phyloP scores from a whole-genome alignment of 2,113 vertebrate species.

The Alectura lathami region DNA sequence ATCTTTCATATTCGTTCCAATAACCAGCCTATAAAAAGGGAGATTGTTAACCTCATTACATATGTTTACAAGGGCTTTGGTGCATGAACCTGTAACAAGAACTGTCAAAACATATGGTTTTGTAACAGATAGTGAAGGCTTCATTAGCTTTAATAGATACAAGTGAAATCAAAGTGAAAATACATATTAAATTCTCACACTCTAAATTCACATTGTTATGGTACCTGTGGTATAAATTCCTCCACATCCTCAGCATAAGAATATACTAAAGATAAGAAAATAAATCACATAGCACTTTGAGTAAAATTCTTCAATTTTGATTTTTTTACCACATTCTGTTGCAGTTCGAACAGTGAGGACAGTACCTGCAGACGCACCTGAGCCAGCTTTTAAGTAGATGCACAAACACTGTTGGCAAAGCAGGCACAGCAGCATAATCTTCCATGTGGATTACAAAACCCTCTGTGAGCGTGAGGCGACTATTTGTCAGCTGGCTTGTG shows the following conservation, averaged over 20 bases:
- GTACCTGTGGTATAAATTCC: not conserved
- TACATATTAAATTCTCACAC: not conserved
- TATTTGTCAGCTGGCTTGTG: not conserved
- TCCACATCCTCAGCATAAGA: not conserved
- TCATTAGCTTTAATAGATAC: not conserved
- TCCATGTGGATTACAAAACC: not conserved
- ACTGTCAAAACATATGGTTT: not conserved
- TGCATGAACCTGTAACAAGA: not conserved
- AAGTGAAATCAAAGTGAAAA: not conserved
- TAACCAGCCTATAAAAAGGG: constrained; percentile 91
- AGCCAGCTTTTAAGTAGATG: not conserved
- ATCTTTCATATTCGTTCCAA: constrained; percentile 97
- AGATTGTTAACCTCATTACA: constrained; percentile 63
- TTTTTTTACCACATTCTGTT: not conserved
- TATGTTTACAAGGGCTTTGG: not conserved
- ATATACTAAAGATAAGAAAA: not conserved
- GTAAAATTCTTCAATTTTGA: not conserved
- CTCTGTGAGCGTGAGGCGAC: not conserved
- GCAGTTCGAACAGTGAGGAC: not conserved
- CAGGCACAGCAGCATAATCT: not conserved
- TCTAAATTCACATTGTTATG: not conserved
- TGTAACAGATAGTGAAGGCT: not conserved
- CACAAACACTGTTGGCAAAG: not conserved
- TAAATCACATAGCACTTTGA: not conserved
- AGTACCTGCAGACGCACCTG: not conserved